phyloP scores from a whole-genome alignment of 2,113 vertebrate species.

The Ia io region DNA sequence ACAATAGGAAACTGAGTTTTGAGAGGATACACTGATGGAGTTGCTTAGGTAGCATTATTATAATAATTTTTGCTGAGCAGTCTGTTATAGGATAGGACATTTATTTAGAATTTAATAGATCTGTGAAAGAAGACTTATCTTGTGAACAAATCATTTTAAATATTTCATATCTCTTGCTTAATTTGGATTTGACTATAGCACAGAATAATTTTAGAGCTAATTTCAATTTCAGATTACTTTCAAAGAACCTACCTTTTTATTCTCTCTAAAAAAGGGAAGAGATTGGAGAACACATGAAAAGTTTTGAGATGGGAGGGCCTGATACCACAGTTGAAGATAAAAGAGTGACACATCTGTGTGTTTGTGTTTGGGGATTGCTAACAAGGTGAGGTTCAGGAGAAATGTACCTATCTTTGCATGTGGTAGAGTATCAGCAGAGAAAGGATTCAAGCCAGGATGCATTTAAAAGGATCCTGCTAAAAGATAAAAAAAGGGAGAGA shows the following conservation, averaged over 20 bases:
- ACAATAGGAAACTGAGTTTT: neutral
- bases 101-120: constrained; percentile 48
- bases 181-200: constrained; percentile 43
- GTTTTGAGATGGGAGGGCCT: neutral
- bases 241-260: neutral
- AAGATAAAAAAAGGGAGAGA: neutral
- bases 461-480: neutral
- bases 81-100: neutral
- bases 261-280: neutral
- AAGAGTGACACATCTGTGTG: neutral
- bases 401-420: neutral
- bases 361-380: neutral
- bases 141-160: constrained; percentile 41
- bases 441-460: constrained; percentile 16
- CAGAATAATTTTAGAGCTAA: constrained; percentile 38
- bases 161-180: constrained; percentile 55
- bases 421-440: constrained; percentile 23
- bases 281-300: neutral
- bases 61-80: neutral
- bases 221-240: constrained; percentile 56
- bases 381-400: neutral
- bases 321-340: neutral
- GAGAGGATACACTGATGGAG: neutral
- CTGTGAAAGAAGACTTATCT: neutral
- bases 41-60: neutral